Base-by-base conservation (phyloP, 2,797 vertebrate genomes). In the Peromyscus melanophrys region DNA sequence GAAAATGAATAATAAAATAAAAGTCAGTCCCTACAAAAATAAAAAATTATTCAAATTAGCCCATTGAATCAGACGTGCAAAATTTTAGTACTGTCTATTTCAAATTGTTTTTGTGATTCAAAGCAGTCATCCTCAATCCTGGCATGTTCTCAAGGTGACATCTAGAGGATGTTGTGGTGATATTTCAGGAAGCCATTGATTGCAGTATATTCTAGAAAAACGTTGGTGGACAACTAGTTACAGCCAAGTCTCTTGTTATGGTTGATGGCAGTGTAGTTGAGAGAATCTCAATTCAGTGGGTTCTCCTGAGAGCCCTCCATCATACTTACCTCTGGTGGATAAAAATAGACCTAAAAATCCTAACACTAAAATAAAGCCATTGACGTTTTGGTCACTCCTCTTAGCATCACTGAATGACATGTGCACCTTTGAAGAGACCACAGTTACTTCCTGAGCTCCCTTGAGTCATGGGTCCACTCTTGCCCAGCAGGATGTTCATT, bases 61-160 rank as follows among this genome's bases (percentile, higher is more conserved):
- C 13, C 17, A 37, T 81, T 77, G 67, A 92, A 75, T 34, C 34
- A 57, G 89, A 49, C 13, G 3, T 91, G 31, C 63, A 49, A 11
- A 81, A 46, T 91, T 96, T 93, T 61, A 75, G 31, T 55, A 57
- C 4, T 37, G 2, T 92, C 43, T 88, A 5, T 82, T 94, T 82
- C 55, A 31, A 11, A 17, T 81, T 85, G 46, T 65, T 86, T 96
- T 67, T 82, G 21, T 88, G 61, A 27, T 95, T 3, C 17, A 71
- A 57, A 90, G 73, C 80, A 59, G 6, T 65, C 77, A 27, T 67
- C 59, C 83, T 93, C 78, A 27, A 84, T 86, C 94, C 92, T 97
- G 97, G 94, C 95, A 95, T 97, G 98, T 98, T 98, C 98, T 96
- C 96, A 97, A 98, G 96, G 97, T 97, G 98, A 98, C 98, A 98